A percentile compares a stretch with the other conserved stretches of the same genome.
phyloP scores from a whole-genome alignment of 2,888 invertebrate genomes.

The Polyommatus icarus region DNA sequence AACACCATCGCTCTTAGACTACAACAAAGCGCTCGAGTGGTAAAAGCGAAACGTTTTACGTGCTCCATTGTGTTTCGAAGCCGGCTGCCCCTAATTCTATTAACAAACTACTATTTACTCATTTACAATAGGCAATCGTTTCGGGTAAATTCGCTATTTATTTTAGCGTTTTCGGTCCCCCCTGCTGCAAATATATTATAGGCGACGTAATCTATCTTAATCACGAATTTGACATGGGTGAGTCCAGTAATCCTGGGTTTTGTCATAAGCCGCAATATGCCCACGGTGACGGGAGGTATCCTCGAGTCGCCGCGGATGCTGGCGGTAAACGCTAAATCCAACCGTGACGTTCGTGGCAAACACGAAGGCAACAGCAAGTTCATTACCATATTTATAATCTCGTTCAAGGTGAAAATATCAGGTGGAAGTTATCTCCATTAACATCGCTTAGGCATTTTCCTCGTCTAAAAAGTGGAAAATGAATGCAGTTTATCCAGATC shows the following conservation, averaged over 20 bases:
- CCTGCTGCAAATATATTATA: not conserved
- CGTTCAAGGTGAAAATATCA: constrained; percentile 23
- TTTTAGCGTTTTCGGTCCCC: constrained; percentile 17
- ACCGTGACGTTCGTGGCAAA: constrained; percentile 58
- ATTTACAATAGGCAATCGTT: constrained; percentile 55
- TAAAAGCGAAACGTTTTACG: constrained; percentile 65
- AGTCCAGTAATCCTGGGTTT: constrained; percentile 72
- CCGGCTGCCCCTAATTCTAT: constrained; percentile 61
- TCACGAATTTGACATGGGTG: constrained; percentile 32
- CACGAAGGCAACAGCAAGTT: constrained; percentile 33
- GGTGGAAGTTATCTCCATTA: not conserved
- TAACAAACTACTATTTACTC: constrained; percentile 59
- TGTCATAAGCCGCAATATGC: constrained; percentile 72
- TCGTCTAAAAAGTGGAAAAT: constrained; percentile 1
- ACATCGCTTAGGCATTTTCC: not conserved
- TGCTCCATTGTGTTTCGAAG: constrained; percentile 63
- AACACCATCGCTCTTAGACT: constrained; percentile 40
- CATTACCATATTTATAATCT: constrained; percentile 31
- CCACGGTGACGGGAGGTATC: constrained; percentile 72
- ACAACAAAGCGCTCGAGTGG: constrained; percentile 52
- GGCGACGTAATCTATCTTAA: not conserved
- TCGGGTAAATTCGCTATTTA: constrained; percentile 45
- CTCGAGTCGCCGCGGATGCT: constrained; percentile 46
- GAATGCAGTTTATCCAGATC: not conserved
- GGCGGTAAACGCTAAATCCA: constrained; percentile 68